Evolutionary conservation across 2,113 vertebrate genomes (phyloP), one percentile per base, ranked within the genome.

Genomic region (Scopus umbretta): DNA sequence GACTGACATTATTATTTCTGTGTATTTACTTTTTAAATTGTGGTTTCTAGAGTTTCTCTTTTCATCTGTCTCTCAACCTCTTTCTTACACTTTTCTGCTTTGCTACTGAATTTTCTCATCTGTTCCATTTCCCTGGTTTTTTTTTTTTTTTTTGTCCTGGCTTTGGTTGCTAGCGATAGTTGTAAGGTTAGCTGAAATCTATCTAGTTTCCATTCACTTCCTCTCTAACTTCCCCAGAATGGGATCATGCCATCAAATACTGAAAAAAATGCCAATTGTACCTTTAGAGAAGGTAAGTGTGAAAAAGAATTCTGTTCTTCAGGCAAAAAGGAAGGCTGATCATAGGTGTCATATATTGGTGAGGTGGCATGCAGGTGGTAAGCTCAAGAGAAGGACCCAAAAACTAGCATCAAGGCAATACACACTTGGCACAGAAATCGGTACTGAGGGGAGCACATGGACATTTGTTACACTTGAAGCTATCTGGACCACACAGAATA

Each of bases 1-100:
- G 45, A 10, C 56, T 88, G 82, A 80, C 81, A 87, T 72, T 92
- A 93, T 96, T 97, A 94, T 96, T 97, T 96, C 86, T 95, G 53
- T 93, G 50, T 81, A 94, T 94, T 97, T 96, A 80, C 45, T 95
- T 97, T 93, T 90, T 80, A 88, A 80, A 66, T 36, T 85, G 59
- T n/a, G 19, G 38, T 85, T 78, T 73, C 74, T 96, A 95, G 71
- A 94, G 30, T 90, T 94, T 86, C 52, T 90, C 34, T 85, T 97
- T 88, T 83, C 13, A 59, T 94, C 49, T 92, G 1, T 53, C 20
- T 91, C 38, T 85, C 53, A 70, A 26, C 9, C 42, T 71, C 49
- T 84, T 93, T 88, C 55, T 96, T 47, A 89, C 56, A 58, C 42
- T 52, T 96, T 80, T 63, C 40, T 95, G 11, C 22, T 49, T 76